A percentile compares a stretch with the other conserved stretches of the same genome.
These are phyloP conservation scores for Teleiodes luculella DNA, from an alignment of 2,888 invertebrate species.

Conservation along the genomic window DNA sequence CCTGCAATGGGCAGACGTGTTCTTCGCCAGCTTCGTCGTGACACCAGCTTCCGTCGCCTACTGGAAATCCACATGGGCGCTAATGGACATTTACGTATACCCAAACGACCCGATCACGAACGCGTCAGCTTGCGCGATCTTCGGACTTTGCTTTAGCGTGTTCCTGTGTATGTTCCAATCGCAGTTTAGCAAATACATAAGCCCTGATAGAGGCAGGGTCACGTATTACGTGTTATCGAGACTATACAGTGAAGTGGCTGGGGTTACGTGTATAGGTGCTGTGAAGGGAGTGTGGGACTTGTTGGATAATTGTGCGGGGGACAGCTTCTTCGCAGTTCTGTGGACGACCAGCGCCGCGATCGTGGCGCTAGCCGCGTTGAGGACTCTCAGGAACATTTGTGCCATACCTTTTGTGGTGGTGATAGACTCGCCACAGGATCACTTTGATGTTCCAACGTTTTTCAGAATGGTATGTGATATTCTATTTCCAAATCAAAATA, in stretches of 20 bases:
- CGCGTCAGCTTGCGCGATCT: conserved; percentile 81
- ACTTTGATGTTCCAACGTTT: conserved; percentile 86
- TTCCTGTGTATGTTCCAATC: conserved; percentile 84
- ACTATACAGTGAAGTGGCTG: conserved; percentile 86
- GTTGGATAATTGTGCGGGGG: conserved; percentile 84
- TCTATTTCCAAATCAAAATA: no score
- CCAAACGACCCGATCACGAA: conserved; percentile 80
- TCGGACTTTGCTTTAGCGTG: conserved; percentile 85
- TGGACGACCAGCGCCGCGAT: conserved; percentile 82
- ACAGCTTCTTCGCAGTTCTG: conserved; percentile 76
- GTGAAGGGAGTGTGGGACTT: conserved; percentile 92
- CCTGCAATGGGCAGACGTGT: conserved; percentile 83
- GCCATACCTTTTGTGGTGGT: conserved; percentile 90
- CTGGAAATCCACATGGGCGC: conserved; percentile 92
- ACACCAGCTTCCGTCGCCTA: conserved; percentile 90
- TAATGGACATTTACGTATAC: conserved; percentile 85
- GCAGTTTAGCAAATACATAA: conserved; percentile 70
- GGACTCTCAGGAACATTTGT: conserved; percentile 87
- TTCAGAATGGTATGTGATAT: conserved; percentile 12
- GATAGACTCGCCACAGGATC: conserved; percentile 85
- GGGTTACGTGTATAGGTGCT: conserved; percentile 89
- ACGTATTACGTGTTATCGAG: conserved; percentile 85
- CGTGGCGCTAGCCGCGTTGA: conserved; percentile 82
- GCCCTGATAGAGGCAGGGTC: conserved; percentile 83
- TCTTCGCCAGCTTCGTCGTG: conserved; percentile 85